Evolutionary conservation across 2,888 invertebrate genomes (phyloP), one percentile per base, ranked within the genome.

Genomic region (Meloe dianella): DNA sequence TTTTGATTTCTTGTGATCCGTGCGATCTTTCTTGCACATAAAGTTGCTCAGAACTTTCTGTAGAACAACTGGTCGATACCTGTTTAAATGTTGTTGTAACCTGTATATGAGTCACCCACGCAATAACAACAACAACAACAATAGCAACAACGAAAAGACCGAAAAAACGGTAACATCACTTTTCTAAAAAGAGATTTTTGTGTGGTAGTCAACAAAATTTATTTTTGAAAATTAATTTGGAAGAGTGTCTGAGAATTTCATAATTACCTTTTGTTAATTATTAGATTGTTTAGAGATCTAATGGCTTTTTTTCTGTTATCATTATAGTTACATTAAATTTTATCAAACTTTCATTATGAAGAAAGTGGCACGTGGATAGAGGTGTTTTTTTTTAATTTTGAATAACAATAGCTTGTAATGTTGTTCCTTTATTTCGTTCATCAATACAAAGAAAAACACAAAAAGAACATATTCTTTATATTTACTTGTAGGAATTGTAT

Each of bases 31-130:
- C 20, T 51, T 10, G 47, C 20, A 51, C 47, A 22, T 20, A 51
- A 51, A 51, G 22, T 51, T 20, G 47, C 47, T 10, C 20, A 51
- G 20, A 10, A 51, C 20, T 51, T 20, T 20, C 20, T 22, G 47
- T 22, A 51, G 20, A 51, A 56, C 30, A 29, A 57, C 63, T 51
- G 63, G 63, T 63, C 63, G 35, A 63, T 63, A 63, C 63, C 57
- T 63, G 63, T 63, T 63, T n/a, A 24, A 41, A 58, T 63, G 57
- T 38, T 57, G 63, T 57, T 57, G 57, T 24, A 63, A 57, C 63
- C 57, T 38, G 63, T 29, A 22, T 51, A 27, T 22, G 56, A 58
- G 32, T 58, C 58, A 35, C 58, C 58, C 58, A 58, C 58, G 17
- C 35, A 35, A 29, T 17, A 10, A 29, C 14, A 17, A 9, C n/a